Percentiles rank a stretch among this genome's conserved stretches.
These are phyloP conservation scores for Cactoblastis cactorum DNA, from an alignment of 2,888 invertebrate genomes.

Conservation along the genomic window DNA sequence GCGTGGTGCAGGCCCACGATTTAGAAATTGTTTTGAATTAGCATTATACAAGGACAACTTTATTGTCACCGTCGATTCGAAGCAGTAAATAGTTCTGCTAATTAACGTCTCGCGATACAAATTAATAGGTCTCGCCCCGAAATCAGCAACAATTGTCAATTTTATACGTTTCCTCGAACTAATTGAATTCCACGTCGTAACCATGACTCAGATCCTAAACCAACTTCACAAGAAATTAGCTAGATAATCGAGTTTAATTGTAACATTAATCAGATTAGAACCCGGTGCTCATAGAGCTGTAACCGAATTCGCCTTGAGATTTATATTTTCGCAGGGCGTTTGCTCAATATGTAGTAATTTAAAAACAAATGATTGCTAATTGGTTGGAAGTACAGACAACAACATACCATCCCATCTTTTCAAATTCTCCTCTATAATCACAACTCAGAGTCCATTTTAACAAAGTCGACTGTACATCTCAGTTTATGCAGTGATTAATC, in stretches of 20 bases:
- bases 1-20: neutral
- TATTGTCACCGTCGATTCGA: neutral
- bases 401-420: no score
- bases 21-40: constrained; percentile 1
- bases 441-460: no score
- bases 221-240: constrained; percentile 47
- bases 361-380: constrained; percentile 19
- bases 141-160: constrained; percentile 3
- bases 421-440: no score
- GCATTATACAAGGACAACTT: constrained; percentile 2
- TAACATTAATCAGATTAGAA: constrained; percentile 49
- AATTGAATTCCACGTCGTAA: constrained; percentile 18
- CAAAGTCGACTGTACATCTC: no score
- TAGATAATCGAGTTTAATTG: constrained; percentile 55
- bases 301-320: constrained; percentile 65
- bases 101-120: neutral
- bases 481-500: constrained; percentile 36
- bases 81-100: neutral
- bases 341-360: constrained; percentile 52
- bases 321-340: constrained; percentile 54
- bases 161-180: constrained; percentile 3
- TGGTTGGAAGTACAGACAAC: no score
- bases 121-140: neutral
- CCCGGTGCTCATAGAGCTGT: constrained; percentile 50
- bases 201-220: constrained; percentile 28